Conservation (phyloP, 2,797 vertebrate genomes). For the Hypotaenidia philippensis region DNA sequence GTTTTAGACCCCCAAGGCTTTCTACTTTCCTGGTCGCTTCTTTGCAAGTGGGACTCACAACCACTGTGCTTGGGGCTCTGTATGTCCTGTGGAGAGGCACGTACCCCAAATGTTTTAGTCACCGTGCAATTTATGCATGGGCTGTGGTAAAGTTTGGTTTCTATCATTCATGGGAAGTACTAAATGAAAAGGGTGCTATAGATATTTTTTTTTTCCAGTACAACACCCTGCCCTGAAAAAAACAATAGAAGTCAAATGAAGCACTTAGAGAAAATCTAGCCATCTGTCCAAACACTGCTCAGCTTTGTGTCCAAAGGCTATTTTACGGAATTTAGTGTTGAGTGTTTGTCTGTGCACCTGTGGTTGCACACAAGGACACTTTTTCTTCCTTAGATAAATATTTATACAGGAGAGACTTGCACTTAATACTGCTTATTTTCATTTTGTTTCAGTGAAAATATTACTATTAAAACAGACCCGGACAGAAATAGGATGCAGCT, state of each 20-base stretch:
- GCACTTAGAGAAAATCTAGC: not conserved
- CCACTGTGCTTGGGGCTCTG: not conserved
- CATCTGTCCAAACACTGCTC: slow-evolving; percentile 76
- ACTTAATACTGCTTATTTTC: slow-evolving; percentile 28
- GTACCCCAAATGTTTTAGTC: not conserved
- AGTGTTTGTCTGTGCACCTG: slow-evolving; percentile 58
- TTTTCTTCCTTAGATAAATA: slow-evolving; percentile 52
- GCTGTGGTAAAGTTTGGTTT: not conserved
- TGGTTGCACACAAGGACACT: slow-evolving; percentile 11
- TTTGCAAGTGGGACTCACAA: not conserved
- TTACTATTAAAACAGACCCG: not conserved
- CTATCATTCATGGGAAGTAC: not conserved
- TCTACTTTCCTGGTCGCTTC: not conserved
- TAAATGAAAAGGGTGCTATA: not conserved
- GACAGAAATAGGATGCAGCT: not conserved
- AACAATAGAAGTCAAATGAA: slow-evolving; percentile 1
- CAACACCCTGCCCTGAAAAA: not conserved
- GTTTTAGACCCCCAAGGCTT: not conserved
- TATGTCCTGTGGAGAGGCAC: not conserved
- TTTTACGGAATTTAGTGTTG: slow-evolving; percentile 20
- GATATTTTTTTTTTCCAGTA: not conserved
- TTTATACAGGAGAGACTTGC: slow-evolving; percentile 28
- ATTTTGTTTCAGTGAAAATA: not conserved
- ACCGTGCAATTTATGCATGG: not conserved
- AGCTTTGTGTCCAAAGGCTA: slow-evolving; percentile 60